These are phyloP conservation scores for Arenaria interpres DNA, from an alignment of 2,113 vertebrate species.

Conservation along the genomic window DNA sequence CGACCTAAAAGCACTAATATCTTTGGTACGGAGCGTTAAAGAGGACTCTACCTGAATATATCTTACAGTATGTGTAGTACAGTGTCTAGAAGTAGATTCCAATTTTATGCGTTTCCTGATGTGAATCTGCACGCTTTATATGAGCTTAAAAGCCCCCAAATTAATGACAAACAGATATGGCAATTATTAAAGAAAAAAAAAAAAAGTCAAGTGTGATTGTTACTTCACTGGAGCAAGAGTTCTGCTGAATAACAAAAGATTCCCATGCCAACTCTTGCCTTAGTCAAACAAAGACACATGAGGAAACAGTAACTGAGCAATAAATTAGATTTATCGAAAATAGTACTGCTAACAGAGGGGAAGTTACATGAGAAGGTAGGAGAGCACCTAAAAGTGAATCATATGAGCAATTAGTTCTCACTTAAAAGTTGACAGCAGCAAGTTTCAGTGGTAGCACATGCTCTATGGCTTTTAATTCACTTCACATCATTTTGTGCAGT, in stretches of 20 bases:
- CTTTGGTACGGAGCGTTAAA: background rate
- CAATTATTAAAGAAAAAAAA: slow-evolving; percentile 13
- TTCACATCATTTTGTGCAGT: background rate
- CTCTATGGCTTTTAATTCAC: background rate
- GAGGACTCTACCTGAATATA: background rate
- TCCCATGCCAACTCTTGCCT: slow-evolving; percentile 13
- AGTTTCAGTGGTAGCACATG: background rate
- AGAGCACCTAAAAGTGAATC: slow-evolving; percentile 43
- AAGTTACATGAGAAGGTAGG: slow-evolving; percentile 39
- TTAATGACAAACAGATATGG: background rate
- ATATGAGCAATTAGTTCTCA: slow-evolving; percentile 51
- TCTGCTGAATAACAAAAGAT: slow-evolving; percentile 31
- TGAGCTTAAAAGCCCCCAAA: background rate
- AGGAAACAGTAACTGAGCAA: background rate
- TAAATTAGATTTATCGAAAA: slow-evolving; percentile 43
- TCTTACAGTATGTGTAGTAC: background rate
- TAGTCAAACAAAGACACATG: slow-evolving; percentile 48
- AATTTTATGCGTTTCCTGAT: background rate
- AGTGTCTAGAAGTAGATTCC: background rate
- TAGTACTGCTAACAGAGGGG: background rate
- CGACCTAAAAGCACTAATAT: background rate
- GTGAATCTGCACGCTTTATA: slow-evolving; percentile 8
- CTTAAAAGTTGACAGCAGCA: background rate
- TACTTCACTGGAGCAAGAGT: background rate
- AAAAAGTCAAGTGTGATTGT: background rate